Evolutionary conservation across 2,797 vertebrate genomes (phyloP), one percentile per base, ranked within the genome.

Genomic region (Enteromius trimaculatus): DNA sequence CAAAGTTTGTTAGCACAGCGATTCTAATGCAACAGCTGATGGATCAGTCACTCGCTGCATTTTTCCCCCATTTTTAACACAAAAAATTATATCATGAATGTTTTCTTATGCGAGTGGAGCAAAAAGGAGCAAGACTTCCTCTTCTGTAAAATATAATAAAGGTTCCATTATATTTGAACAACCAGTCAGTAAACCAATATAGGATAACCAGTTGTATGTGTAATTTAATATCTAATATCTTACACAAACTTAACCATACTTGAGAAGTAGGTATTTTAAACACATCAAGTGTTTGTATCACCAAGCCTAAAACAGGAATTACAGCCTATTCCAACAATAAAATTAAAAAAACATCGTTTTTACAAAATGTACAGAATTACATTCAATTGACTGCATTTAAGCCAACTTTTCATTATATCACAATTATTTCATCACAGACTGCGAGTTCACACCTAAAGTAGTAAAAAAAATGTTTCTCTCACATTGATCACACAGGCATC

Each of bases 401-500:
- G 2, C 5, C 26, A 31, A 8, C 6, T 64, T 64, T 62, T 64
- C 8, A 17, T 16, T 16, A 26, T 31, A 64, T 64, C 13, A 64
- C 14, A 64, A 3, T 58, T 76, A 76, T 19, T 17, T 42, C 34
- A 44, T 39, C 58, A 31, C 76, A 58, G n/a, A 39, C 6, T 13
- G 26, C 37, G 3, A 74, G 47, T 16, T 77, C 53, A 16, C 17
- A 2, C 60, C 44, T 72, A 21, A 51, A 26, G 26, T 6, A 17
- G 26, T 29, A 5, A 39, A 86, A 78, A 53, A 58, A n/a, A 13
- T 2, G 60, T 44, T 0, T 69, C 21, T 94, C 96, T 97, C 91
- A 98, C 97, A 89, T 93, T 97, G 77, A 97, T 96, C 82, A 96
- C 90, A 85, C 97, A 99, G 39, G 96, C 95, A 88, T 97, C 96